phyloP scores from a whole-genome alignment of 30 jellyfish, hydroid and myxozoan species.

The Haliclystus octoradiatus region DNA sequence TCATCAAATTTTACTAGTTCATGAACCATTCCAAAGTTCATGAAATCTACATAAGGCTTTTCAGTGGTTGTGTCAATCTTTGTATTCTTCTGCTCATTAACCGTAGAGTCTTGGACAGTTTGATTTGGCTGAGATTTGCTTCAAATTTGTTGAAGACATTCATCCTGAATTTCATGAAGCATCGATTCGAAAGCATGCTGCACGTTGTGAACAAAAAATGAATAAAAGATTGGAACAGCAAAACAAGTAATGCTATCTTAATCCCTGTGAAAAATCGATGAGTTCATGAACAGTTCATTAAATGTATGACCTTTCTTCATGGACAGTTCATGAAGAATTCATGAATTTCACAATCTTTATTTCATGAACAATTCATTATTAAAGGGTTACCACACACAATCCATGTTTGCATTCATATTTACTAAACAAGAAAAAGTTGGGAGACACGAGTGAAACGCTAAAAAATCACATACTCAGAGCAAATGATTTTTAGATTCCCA shows the following conservation, averaged over 20 bases:
- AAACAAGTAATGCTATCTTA: constrained; percentile 14
- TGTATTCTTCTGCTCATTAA: background rate
- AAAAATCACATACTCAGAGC: too few species aligned
- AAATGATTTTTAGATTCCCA: too few species aligned
- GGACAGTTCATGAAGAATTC: too few species aligned
- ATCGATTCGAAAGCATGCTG: constrained; percentile 70
- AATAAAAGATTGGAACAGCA: constrained; percentile 54
- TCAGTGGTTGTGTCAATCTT: background rate
- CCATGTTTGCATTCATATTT: too few species aligned
- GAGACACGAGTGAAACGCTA: too few species aligned
- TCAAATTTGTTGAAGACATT: constrained; percentile 66
- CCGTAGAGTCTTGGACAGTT: constrained; percentile 80
- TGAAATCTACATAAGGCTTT: too few species aligned
- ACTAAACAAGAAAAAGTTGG: too few species aligned
- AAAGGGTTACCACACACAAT: too few species aligned
- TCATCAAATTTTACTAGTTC: too few species aligned
- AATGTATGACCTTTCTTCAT: background rate
- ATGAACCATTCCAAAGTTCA: too few species aligned
- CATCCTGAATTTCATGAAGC: constrained; percentile 95
- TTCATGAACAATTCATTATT: too few species aligned
- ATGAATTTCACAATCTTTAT: too few species aligned
- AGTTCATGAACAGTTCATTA: background rate
- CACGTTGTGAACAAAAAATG: constrained; percentile 62
- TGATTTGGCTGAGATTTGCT: constrained; percentile 88
- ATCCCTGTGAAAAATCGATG: background rate